These are phyloP conservation scores for Ahaetulla prasina DNA, from an alignment of 2,113 vertebrate genomes.

Conservation along the genomic window DNA sequence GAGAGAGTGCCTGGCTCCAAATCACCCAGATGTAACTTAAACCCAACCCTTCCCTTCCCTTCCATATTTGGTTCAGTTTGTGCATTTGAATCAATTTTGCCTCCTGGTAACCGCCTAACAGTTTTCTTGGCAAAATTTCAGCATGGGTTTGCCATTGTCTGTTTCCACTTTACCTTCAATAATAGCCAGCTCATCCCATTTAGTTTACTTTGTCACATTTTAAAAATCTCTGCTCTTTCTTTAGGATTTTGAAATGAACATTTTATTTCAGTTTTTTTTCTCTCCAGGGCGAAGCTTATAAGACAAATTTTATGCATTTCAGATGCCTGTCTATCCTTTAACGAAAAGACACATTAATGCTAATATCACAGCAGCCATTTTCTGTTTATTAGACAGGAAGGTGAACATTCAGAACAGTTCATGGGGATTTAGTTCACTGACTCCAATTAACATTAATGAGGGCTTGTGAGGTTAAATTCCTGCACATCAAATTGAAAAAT, in stretches of 20 bases:
- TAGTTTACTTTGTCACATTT: neutral
- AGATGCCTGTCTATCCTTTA: constrained; percentile 26
- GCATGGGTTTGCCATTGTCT: neutral
- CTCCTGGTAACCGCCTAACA: neutral
- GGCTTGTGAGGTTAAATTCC: constrained; percentile 27
- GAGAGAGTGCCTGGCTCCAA: too few species aligned
- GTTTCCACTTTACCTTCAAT: neutral
- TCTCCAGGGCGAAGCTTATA: neutral
- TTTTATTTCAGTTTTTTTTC: constrained; percentile 16
- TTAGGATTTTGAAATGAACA: constrained; percentile 17
- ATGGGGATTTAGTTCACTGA: constrained; percentile 31
- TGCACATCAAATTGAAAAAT: constrained; percentile 34
- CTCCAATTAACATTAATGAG: constrained; percentile 35
- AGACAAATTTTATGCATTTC: constrained; percentile 21
- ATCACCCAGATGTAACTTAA: neutral
- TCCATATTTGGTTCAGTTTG: neutral
- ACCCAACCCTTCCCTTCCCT: too few species aligned
- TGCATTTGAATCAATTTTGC: neutral
- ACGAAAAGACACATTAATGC: constrained; percentile 16
- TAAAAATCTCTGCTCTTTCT: neutral
- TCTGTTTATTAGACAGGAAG: constrained; percentile 20
- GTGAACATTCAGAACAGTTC: constrained; percentile 29
- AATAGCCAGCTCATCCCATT: neutral
- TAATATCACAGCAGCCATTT: constrained; percentile 25
- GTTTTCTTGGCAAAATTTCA: neutral